Conservation (phyloP, 2,797 vertebrate species). For the Taeniopygia guttata region DNA sequence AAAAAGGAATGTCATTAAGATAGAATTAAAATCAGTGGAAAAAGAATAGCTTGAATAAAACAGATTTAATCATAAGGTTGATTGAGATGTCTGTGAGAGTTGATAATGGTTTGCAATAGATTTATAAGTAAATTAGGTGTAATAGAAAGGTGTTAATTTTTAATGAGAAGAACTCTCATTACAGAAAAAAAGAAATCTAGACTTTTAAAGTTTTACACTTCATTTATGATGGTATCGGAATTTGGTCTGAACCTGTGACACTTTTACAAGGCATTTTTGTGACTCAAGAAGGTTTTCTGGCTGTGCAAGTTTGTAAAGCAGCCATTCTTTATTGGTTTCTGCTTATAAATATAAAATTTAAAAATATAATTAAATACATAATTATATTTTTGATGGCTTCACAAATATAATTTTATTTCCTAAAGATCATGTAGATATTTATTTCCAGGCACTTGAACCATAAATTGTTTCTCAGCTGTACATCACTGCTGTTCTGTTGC, state of each 20-base stretch:
- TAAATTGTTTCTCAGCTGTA: neutral
- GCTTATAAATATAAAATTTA: neutral
- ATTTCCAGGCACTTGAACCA: neutral
- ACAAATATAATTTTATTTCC: neutral
- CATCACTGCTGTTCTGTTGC: neutral
- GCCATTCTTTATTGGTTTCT: neutral
- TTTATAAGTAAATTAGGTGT: constrained; percentile 65
- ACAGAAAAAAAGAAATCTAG: constrained; percentile 50
- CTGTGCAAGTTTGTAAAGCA: neutral
- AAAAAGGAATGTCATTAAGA: constrained; percentile 50
- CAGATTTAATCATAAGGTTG: constrained; percentile 50
- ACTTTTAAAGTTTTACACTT: constrained; percentile 29
- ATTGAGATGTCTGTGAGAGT: constrained; percentile 48
- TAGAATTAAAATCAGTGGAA: constrained; percentile 58
- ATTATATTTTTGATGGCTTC: neutral
- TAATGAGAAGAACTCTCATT: constrained; percentile 57
- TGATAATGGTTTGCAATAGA: constrained; percentile 56
- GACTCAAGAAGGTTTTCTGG: neutral
- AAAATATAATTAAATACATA: neutral
- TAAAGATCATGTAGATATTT: neutral
- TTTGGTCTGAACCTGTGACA: neutral
- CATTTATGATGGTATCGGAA: neutral
- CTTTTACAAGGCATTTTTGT: neutral
- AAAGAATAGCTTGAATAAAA: constrained; percentile 48
- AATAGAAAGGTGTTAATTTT: constrained; percentile 66